Base-by-base conservation (phyloP, 2,888 invertebrate genomes). In the Rhodophaea formosa region DNA sequence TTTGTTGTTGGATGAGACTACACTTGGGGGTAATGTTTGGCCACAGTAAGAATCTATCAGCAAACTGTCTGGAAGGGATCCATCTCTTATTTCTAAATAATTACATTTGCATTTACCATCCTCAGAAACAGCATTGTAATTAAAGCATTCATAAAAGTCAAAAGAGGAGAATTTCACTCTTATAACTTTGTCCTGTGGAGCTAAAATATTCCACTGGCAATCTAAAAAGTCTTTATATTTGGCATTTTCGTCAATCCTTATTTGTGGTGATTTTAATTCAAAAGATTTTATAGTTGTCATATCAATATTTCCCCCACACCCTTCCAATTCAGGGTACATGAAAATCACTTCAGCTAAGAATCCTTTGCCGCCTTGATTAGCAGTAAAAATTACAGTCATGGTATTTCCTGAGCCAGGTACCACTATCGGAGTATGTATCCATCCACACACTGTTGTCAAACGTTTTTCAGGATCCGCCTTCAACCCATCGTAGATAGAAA, bases 31-130 rank as follows among this genome's bases (percentile, higher is more conserved):
- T 12, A 39, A 39, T n/a, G 39, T 39, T 1, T 92, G 69, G 86
- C 23, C 23, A 23, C 87, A 70, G 95, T 39, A 39, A n/a, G 39
- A 95, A 32, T 97, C 96, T 16, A 97, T 93, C 15, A 93, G 65
- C 58, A 94, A 93, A 45, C 95, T 93, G 67, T 93, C 92, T 5
- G 93, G 92, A 53, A 94, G 94, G 8, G 92, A 72, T 0, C 97
- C 97, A 80, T 97, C 97, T 58, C 90, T 92, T 53, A 96, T 75
- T 91, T 96, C 94, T 7, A 97, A 72, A 68, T 88, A 95, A 80
- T 97, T 96, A 64, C 95, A 96, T 1, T 84, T 81, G 75, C 97
- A 97, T 30, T 86, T 83, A 29, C 69, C 79, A 15, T 79, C 77
- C 1, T 82, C 83, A 56, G 39, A 39, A 39, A 80, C 60, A 12